phyloP scores from a whole-genome alignment of 2,113 vertebrate species.

The Seriola aureovittata region DNA sequence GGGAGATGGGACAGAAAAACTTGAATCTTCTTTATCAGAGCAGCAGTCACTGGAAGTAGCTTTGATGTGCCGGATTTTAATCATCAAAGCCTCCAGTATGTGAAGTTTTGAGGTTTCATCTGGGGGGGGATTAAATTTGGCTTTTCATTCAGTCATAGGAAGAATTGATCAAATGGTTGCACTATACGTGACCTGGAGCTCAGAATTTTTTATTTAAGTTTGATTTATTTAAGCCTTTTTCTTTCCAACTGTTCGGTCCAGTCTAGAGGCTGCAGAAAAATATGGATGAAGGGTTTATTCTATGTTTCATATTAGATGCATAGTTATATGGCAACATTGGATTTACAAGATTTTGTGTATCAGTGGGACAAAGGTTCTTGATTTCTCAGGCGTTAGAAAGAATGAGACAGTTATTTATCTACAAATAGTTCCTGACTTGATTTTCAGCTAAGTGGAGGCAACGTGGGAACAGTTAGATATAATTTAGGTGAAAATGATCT shows the following conservation, averaged over 20 bases:
- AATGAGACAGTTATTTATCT: not conserved
- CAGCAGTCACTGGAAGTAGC: slow-evolving; percentile 1
- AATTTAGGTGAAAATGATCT: not conserved
- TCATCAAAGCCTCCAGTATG: slow-evolving; percentile 34
- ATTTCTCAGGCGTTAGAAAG: not conserved
- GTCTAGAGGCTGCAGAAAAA: not conserved
- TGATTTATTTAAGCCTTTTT: not conserved
- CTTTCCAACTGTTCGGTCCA: not conserved
- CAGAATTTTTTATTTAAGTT: not conserved
- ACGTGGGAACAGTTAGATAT: not conserved
- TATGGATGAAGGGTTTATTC: not conserved
- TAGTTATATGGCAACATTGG: not conserved
- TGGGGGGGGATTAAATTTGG: slow-evolving; percentile 9
- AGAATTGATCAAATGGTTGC: slow-evolving; percentile 15
- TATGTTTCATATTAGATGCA: not conserved
- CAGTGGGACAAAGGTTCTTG: not conserved
- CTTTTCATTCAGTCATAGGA: slow-evolving; percentile 19
- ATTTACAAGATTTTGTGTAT: not conserved
- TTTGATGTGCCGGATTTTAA: slow-evolving; percentile 2
- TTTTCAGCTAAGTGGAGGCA: not conserved
- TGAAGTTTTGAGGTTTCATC: slow-evolving; percentile 26
- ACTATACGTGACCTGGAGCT: not conserved
- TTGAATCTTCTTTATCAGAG: slow-evolving; percentile 16
- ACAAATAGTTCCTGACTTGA: not conserved
- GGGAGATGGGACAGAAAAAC: slow-evolving; percentile 36